Evolutionary conservation across 1,140 invertebrate species (phyloP), one percentile per base, ranked within the genome.

Genomic region (Glossosoma conforme): DNA sequence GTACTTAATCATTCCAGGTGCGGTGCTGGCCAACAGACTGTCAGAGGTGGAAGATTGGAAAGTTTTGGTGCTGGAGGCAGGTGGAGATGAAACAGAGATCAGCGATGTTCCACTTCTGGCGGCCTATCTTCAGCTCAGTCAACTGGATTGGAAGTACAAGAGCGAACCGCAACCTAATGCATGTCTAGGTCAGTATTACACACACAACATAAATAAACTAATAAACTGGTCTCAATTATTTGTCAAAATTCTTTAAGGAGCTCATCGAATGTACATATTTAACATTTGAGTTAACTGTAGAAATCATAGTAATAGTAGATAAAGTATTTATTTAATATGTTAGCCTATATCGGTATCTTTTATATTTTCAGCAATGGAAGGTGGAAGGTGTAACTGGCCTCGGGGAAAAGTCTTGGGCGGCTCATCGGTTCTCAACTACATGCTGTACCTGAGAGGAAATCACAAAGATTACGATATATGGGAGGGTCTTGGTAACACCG

Each of bases 371-470:
- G 87, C 85, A 8, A 90, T 90, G 87, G 81, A 84, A 56, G 80
- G 82, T 10, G 77, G 82, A 28, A 77, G 89, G 18, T 93, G 90
- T 63, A 91, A 91, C 60, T 93, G 90, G 89, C 89, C 92, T 0
- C 68, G 89, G 21, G 90, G 89, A 11, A 80, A 79, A 55, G 75
- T 79, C 0, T 62, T 79, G 0, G 77, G 77, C 6, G 77, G 77
- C 6, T 77, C 75, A 19, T 74, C 70, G 2, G 91, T 96, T 0
- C 76, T 98, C 0, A 99, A 99, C 67, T 97, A 97, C 62, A 98
- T 99, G 96, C 76, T 97, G 0, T 99, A 98, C 62, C 76, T 98
- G 0, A 77, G 96, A 19, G 96, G 95, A 0, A 96, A 98, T 64
- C 84, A 84, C 52, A 83, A 80, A 49, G 96, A 99, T 65, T 99